These are phyloP conservation scores for Leucania comma DNA, from an alignment of 2,888 invertebrate species.

Conservation along the genomic window DNA sequence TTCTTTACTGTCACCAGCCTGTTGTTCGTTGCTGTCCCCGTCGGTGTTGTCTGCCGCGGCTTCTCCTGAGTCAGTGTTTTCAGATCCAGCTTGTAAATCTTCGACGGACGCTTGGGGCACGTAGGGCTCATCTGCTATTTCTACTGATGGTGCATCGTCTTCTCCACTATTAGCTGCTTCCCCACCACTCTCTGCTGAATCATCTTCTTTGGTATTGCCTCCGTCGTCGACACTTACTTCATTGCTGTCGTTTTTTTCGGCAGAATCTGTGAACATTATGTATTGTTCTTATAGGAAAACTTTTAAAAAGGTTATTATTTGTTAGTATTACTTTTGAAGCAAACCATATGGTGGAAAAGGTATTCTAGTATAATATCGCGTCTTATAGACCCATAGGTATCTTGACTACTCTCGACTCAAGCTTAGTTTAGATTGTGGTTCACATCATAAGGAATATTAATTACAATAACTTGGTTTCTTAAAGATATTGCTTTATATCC, in stretches of 20 bases:
- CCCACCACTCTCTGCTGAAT: slow-evolving; percentile 82
- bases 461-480: slow-evolving; percentile 25
- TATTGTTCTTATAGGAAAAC: slow-evolving; percentile 22
- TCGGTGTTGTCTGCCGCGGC: slow-evolving; percentile 73
- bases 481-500: slow-evolving; percentile 32
- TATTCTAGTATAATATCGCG: too few relatives aligned
- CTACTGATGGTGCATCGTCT: slow-evolving; percentile 82
- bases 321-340: neutral
- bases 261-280: slow-evolving; percentile 80
- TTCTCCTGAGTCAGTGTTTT: slow-evolving; percentile 82
- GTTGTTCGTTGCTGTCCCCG: slow-evolving; percentile 79
- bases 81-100: slow-evolving; percentile 79
- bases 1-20: slow-evolving; percentile 76
- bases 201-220: slow-evolving; percentile 83
- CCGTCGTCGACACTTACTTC: slow-evolving; percentile 84
- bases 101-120: slow-evolving; percentile 87
- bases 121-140: slow-evolving; percentile 89
- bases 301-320: neutral
- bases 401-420: neutral
- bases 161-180: slow-evolving; percentile 77
- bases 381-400: slow-evolving; percentile 3
- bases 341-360: neutral
- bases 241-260: slow-evolving; percentile 88
- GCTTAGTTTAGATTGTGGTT: slow-evolving; percentile 12
- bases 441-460: slow-evolving; percentile 6